Evolutionary conservation across 2,888 invertebrate genomes (phyloP), one percentile per base, ranked within the genome.

Genomic region (Ochropacha duplaris): DNA sequence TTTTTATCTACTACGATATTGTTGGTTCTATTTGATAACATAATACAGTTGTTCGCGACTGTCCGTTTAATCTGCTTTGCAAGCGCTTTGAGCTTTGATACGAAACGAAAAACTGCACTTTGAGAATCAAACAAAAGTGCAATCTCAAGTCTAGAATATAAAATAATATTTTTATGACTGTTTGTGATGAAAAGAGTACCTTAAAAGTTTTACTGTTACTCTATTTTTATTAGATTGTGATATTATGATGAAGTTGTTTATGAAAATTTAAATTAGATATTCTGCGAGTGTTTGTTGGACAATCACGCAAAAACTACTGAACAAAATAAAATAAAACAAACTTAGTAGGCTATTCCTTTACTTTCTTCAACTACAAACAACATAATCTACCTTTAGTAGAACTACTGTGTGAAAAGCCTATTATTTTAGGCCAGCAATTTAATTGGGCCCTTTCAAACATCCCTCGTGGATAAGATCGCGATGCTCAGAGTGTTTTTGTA

Each of bases 361-460:
- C 8, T 16, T 6, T 16, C 3, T 19, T 44, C n/a, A n/a, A n/a
- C 5, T 44, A 19, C n/a, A n/a, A 6, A 8, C n/a, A 2, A 44
- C 44, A 39, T 34, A 28, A 6, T 12, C 24, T 24, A 12, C n/a
- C 36, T n/a, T n/a, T n/a, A n/a, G 14, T n/a, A 36, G n/a, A 16
- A 4, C 19, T 2, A 36, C n/a, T 16, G 39, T 16, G 14, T n/a
- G n/a, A 39, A 16, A 39, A 19, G 55, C 60, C 68, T 81, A 72
- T 81, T 81, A 80, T 81, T 81, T 79, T 75, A 80, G 80, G 80
- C 64, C 71, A 61, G 57, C 69, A 76, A 73, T 73, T 74, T 73
- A 77, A 77, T 77, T 76, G 74, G 72, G 58, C 62, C 61, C 58
- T 59, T 57, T 57, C 65, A 69, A 71, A 63, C 69, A 65, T 57